Evolutionary conservation across 2,113 vertebrate species (phyloP), one percentile per base, ranked within the genome.

Genomic region (Vicugna pacos): DNA sequence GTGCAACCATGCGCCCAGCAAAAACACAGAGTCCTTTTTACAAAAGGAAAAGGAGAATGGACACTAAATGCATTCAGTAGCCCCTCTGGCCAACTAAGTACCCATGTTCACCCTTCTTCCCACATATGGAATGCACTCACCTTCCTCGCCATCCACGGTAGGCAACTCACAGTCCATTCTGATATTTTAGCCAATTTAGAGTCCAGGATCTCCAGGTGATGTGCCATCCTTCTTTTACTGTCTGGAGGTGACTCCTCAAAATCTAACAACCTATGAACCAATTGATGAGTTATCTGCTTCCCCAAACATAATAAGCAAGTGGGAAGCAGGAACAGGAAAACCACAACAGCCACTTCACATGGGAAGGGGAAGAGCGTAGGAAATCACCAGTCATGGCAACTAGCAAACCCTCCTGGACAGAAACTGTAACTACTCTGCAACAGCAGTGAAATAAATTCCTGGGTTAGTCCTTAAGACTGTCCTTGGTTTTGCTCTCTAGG

Each of bases 91-190:
- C 60, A 90, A 60, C 17, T 11, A 80, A 73, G 10, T 67, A 72
- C 14, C 26, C 13, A 46, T 13, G 28, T 54, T 62, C 9, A 60
- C 7, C 19, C n/a, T 90, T 93, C 38, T 67, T 46, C 3, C 80
- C 11, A 82, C 48, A 22, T 38, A 28, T 0, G 48, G n/a, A 56
- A 50, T 17, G 13, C 8, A 65, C 28, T 83, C 46, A 52, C 13
- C 20, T 3, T 46, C 13, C 20, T 3, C 0, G 0, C 26, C 58
- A 26, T 7, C 2, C 24, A 56, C 72, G 15, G 8, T 1, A 64
- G 8, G 48, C 30, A 76, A 38, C 11, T 10, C 76, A 52, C 48
- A 65, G 70, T 28, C 26, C 46, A 56, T 50, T 70, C 16, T 64
- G 81, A 26, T 12, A 19, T 14, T 28, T 14, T 1, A 72, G 20